Evolutionary conservation across 30 jellyfish, hydroid and myxozoan genomes (phyloP).

Genomic region (Phacellophora camtschatica): DNA sequence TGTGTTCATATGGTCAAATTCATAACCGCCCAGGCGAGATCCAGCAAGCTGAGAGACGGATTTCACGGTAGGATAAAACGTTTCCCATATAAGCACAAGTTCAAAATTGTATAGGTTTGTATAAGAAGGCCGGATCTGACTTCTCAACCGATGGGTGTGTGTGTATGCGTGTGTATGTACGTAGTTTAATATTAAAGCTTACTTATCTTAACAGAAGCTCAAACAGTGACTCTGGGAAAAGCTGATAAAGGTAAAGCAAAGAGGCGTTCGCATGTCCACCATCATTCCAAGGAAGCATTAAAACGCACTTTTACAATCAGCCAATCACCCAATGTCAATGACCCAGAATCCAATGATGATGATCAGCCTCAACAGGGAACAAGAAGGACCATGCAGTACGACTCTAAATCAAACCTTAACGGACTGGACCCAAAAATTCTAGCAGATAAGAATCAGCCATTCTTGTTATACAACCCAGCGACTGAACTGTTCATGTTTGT

Average conservation of each 20-base stretch:
- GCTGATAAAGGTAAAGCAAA: background rate
- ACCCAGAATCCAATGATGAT: background rate
- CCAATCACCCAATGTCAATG: background rate
- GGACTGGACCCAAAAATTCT: conserved; percentile 17
- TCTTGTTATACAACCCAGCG: conserved; percentile 19
- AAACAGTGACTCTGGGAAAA: too few species aligned
- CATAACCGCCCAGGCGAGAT: too few species aligned
- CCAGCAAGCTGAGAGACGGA: too few species aligned
- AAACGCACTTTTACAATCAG: background rate
- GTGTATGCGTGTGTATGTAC: too few species aligned
- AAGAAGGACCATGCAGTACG: conserved; percentile 12
- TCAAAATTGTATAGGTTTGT: too few species aligned
- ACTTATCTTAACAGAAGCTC: too few species aligned
- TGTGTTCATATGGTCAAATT: too few species aligned
- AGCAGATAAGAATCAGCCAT: conserved; percentile 22
- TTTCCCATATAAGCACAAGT: too few species aligned
- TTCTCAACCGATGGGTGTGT: too few species aligned
- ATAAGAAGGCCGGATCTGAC: too few species aligned
- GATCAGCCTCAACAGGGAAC: background rate
- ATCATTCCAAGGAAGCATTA: background rate
- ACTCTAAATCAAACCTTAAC: background rate
- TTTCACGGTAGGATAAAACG: too few species aligned
- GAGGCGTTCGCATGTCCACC: background rate
- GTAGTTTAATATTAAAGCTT: too few species aligned
- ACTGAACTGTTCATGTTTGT: background rate